These are phyloP conservation scores for Telmatherina bonti DNA, from an alignment of 2,797 vertebrate genomes.

Conservation along the genomic window DNA sequence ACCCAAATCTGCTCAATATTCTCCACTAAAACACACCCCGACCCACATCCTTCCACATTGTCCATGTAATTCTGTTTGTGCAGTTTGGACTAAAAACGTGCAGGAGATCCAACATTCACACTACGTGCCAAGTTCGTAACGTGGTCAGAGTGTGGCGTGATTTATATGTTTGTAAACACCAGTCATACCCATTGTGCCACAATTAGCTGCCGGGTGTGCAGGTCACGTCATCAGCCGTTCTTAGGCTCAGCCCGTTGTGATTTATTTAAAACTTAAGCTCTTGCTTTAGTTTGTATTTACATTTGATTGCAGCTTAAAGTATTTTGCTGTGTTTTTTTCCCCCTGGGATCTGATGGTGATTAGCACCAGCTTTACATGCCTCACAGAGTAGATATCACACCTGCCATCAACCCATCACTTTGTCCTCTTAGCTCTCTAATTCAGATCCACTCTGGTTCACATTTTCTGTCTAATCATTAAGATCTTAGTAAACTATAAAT, in stretches of 20 bases:
- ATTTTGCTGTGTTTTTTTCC: neutral
- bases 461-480: neutral
- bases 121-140: slow-evolving; percentile 22
- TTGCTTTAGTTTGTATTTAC: neutral
- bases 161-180: slow-evolving; percentile 11
- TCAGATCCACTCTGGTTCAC: neutral
- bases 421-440: neutral
- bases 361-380: neutral
- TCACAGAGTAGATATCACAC: neutral
- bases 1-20: neutral
- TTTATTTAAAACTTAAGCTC: neutral
- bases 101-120: slow-evolving; percentile 22
- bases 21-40: neutral
- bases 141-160: slow-evolving; percentile 20
- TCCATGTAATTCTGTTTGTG: neutral
- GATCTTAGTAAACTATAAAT: slow-evolving; percentile 3
- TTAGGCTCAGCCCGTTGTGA: slow-evolving; percentile 5
- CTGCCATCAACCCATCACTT: neutral
- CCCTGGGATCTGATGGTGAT: neutral
- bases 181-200: slow-evolving; percentile 24
- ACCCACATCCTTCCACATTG: neutral
- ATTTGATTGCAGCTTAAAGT: neutral
- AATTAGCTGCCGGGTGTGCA: slow-evolving; percentile 41
- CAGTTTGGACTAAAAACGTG: slow-evolving; percentile 15
- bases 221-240: slow-evolving; percentile 48